Conservation (phyloP, 2,113 vertebrate species). For the Murina feae region DNA sequence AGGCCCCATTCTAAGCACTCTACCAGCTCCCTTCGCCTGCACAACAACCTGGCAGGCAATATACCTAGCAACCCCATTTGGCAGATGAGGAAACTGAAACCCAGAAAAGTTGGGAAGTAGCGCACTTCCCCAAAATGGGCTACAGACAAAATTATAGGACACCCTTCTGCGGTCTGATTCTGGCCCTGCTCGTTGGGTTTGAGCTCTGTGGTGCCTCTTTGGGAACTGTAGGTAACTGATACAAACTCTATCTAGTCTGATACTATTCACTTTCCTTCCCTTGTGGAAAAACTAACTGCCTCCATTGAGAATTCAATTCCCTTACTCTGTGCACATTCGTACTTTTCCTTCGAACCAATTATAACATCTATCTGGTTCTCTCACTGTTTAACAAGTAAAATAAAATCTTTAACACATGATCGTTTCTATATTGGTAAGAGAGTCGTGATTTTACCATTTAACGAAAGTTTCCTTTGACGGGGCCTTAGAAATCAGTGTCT, state of each 20-base stretch:
- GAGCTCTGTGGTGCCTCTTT: neutral
- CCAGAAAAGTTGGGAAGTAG: neutral
- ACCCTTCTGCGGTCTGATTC: neutral
- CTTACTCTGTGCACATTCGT: neutral
- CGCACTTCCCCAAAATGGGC: neutral
- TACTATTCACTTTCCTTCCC: neutral
- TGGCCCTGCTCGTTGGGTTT: no score
- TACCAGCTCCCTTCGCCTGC: neutral
- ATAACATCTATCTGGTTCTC: neutral
- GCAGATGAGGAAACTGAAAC: constrained; percentile 24
- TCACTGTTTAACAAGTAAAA: neutral
- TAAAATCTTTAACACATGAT: neutral
- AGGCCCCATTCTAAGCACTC: neutral
- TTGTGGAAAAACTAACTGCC: neutral
- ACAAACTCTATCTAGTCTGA: neutral
- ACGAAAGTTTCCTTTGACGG: neutral
- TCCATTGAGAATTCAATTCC: neutral
- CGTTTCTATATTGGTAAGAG: neutral
- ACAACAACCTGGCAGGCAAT: neutral
- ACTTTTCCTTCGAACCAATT: neutral
- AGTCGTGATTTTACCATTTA: neutral
- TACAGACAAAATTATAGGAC: neutral
- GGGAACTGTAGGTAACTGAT: neutral
- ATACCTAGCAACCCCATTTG: neutral
- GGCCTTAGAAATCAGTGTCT: neutral